Evolutionary conservation across 1,140 invertebrate genomes (phyloP), one percentile per base, ranked within the genome.

Genomic region (Pinna nobilis): DNA sequence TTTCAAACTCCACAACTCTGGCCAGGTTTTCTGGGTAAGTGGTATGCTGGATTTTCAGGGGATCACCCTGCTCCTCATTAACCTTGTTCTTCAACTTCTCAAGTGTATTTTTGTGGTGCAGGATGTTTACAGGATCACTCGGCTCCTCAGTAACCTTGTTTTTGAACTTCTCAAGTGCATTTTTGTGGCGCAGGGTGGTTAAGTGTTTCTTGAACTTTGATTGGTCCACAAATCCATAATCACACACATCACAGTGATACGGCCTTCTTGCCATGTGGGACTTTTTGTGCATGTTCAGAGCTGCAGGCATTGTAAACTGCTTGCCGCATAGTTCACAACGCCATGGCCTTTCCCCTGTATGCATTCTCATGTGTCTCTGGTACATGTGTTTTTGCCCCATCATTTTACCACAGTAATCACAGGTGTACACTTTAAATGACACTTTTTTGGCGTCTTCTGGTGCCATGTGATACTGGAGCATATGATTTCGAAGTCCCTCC

Each of bases 291-390:
- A 91, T 94, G 93, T 87, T 94, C 91, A 91, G 93, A 86, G 96
- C 96, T 84, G 96, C 95, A 84, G 95, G 95, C 37, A 95, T 91
- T 59, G 95, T 95, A 86, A 98, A 97, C 86, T 95, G 93, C 44
- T 94, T 94, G 11, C 95, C 95, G 87, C 96, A 97, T 85, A 95
- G 93, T 83, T 97, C 96, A 74, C 80, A 84, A 11, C 53, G 53
- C 49, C 75, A 84, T 15, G 82, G 82, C 59, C 69, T 76, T 65
- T 84, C 76, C 1, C 81, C 82, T 30, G 82, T 79, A 49, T 63
- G 59, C 11, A 61, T 44, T 3, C 44, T 44, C 4, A 66, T 37
- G 33, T 73, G 70, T 37, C 68, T 28, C 44, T 50, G 28, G 15
- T 70, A 70, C 57, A 63, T 50, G 23, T 70, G 68, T 25, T 70